phyloP scores from a whole-genome alignment of 1,140 invertebrate genomes.

The Solenopsis invicta region DNA sequence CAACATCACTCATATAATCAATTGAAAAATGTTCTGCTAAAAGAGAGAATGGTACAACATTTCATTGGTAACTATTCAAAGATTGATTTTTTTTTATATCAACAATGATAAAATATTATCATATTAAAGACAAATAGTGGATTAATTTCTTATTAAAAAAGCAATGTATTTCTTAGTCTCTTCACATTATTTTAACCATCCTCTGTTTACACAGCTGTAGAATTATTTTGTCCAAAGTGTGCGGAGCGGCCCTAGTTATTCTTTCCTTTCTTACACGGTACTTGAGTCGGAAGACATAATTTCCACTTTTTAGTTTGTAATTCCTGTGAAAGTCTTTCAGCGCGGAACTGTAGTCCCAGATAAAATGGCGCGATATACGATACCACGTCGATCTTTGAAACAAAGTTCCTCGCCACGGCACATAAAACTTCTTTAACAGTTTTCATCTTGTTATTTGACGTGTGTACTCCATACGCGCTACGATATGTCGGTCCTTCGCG shows the following conservation, averaged over 20 bases:
- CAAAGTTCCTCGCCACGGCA: slow-evolving; percentile 11
- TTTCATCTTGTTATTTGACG: slow-evolving; percentile 36
- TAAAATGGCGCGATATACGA: slow-evolving; percentile 10
- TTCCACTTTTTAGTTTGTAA: slow-evolving; percentile 23
- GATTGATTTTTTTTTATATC: too few relatives aligned
- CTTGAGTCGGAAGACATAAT: slow-evolving; percentile 22
- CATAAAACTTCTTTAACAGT: slow-evolving; percentile 45
- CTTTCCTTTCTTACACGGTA: neutral
- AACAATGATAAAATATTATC: too few relatives aligned
- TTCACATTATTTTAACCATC: too few relatives aligned
- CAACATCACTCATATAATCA: too few relatives aligned
- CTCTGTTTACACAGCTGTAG: neutral
- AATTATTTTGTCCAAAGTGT: neutral
- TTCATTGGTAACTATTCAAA: too few relatives aligned
- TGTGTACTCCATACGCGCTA: slow-evolving; percentile 2
- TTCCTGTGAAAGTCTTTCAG: slow-evolving; percentile 18
- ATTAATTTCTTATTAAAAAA: too few relatives aligned
- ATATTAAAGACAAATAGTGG: too few relatives aligned
- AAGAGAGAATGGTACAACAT: too few relatives aligned
- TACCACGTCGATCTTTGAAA: slow-evolving; percentile 6
- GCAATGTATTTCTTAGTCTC: too few relatives aligned
- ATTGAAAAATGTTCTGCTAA: too few relatives aligned
- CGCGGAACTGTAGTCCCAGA: neutral
- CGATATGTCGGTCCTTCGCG: neutral
- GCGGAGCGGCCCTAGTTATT: neutral